These are phyloP conservation scores for Drosophila siamana DNA, from an alignment of 2,888 invertebrate species.

Conservation along the genomic window DNA sequence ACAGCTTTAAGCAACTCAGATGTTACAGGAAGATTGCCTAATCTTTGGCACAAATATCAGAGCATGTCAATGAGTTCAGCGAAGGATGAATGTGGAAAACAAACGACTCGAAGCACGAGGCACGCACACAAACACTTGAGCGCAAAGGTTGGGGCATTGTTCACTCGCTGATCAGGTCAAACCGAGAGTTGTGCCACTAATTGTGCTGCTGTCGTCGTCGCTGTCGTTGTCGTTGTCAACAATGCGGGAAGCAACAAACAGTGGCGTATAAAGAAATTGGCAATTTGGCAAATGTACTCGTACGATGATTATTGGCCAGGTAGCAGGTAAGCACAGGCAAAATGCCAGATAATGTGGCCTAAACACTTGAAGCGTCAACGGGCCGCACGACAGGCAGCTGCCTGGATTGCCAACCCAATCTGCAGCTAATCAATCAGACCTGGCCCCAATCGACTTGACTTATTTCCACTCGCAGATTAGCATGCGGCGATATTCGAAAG, in stretches of 20 bases:
- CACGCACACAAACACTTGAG: slow-evolving; percentile 55
- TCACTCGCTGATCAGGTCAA: slow-evolving; percentile 42
- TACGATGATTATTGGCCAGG: slow-evolving; percentile 3
- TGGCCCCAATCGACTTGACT: slow-evolving; percentile 25
- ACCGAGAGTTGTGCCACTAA: slow-evolving; percentile 57
- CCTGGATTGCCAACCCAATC: slow-evolving; percentile 46
- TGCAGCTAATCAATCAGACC: slow-evolving; percentile 62
- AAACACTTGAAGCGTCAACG: slow-evolving; percentile 30
- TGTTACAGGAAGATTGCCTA: neutral
- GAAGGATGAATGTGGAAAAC: slow-evolving; percentile 25
- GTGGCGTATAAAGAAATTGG: slow-evolving; percentile 37
- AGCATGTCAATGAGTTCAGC: slow-evolving; percentile 34
- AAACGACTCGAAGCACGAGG: slow-evolving; percentile 19
- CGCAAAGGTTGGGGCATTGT: slow-evolving; percentile 49
- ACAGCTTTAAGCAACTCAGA: neutral
- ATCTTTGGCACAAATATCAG: slow-evolving; percentile 28
- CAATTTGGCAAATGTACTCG: slow-evolving; percentile 38
- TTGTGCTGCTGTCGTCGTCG: slow-evolving; percentile 52
- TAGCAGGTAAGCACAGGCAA: slow-evolving; percentile 2
- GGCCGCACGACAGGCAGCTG: slow-evolving; percentile 12
- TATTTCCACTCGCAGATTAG: slow-evolving; percentile 10
- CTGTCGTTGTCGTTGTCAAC: slow-evolving; percentile 56
- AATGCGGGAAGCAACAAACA: slow-evolving; percentile 30
- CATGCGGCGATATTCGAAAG: neutral
- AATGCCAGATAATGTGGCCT: slow-evolving; percentile 19